Evolutionary conservation across 1,140 invertebrate species (phyloP), one percentile per base, ranked within the genome.

Genomic region (Matsumurasca onukii): DNA sequence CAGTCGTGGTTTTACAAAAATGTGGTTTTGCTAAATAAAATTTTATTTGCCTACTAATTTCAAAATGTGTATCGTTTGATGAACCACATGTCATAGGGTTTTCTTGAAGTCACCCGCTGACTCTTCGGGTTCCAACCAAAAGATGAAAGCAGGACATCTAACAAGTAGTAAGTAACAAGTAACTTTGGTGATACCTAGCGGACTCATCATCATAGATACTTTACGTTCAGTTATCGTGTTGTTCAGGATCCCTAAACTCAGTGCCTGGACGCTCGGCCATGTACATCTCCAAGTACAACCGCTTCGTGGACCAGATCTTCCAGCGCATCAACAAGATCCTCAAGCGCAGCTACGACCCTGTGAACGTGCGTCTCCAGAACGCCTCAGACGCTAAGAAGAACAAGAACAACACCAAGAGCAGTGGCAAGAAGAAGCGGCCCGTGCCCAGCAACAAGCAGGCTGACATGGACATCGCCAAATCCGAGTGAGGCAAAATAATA

Each of bases 251-350:
- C 2, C 20, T 63, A 9, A 15, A 15, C 27, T 31, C 27, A 1
- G n/a, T n/a, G n/a, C 59, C 29, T 20, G 27, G 29, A 15, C 31
- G 30, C 12, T 63, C 59, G 1, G 83, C 88, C 0, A 84, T 89
- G 30, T 90, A 91, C 78, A 88, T 91, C 29, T 81, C 86, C 27
- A 91, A 91, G 76, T 91, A 93, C 80, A 93, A 93, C 79, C 85
- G 86, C 72, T 93, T 91, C 76, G 88, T 93, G 34, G 91, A 93
- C 77, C 90, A 86, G 71, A 91, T 92, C 71, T 82, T 93, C 51
- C 86, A 84, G 29, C 85, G 89, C 69, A 91, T 93, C 76, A 93
- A 93, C 78, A 86, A 86, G 71, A 89, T 92, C 57, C 78, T 93
- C 55, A 82, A 86, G 13, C 83, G 85, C 52, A 91, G 89, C 52